These are phyloP conservation scores for Oopsacas minuta DNA, from an alignment of 37 sponge, comb jelly and placozoan genomes.

Conservation along the genomic window DNA sequence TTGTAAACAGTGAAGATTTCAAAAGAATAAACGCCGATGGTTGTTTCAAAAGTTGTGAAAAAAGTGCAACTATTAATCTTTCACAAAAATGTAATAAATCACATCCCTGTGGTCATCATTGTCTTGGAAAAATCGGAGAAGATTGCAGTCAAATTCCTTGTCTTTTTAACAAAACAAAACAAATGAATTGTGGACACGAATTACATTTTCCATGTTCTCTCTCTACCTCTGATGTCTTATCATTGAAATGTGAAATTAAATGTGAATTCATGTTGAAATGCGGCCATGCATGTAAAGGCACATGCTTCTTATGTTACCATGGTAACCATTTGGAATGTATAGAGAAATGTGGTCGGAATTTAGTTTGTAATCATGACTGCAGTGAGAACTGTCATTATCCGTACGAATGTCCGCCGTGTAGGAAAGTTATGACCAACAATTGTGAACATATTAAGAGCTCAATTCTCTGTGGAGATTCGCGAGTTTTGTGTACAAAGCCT, in stretches of 20 bases:
- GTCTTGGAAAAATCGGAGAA: constrained; percentile 34
- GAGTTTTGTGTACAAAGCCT: constrained; percentile 44
- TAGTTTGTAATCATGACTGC: constrained; percentile 69
- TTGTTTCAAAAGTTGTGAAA: constrained; percentile 37
- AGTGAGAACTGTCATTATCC: constrained; percentile 39
- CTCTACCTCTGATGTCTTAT: background rate
- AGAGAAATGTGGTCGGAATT: constrained; percentile 35
- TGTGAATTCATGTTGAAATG: constrained; percentile 28
- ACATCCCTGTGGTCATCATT: constrained; percentile 60
- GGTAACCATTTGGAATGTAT: constrained; percentile 57
- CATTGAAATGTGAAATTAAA: constrained; percentile 22
- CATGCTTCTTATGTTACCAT: constrained; percentile 39
- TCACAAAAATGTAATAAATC: constrained; percentile 28
- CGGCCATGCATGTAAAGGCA: constrained; percentile 58
- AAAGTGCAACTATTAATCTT: constrained; percentile 22
- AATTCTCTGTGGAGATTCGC: constrained; percentile 51
- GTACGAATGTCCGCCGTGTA: constrained; percentile 55
- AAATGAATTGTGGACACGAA: constrained; percentile 48
- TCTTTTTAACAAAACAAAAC: background rate
- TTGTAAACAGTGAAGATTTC: constrained; percentile 31
- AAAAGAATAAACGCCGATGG: constrained; percentile 57
- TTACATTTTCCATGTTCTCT: constrained; percentile 21
- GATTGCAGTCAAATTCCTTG: constrained; percentile 33
- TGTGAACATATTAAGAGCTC: constrained; percentile 56
- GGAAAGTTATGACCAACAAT: constrained; percentile 34